Evolutionary conservation across 2,797 vertebrate genomes (phyloP).

Genomic region (Hippopotamyrus pictus): DNA sequence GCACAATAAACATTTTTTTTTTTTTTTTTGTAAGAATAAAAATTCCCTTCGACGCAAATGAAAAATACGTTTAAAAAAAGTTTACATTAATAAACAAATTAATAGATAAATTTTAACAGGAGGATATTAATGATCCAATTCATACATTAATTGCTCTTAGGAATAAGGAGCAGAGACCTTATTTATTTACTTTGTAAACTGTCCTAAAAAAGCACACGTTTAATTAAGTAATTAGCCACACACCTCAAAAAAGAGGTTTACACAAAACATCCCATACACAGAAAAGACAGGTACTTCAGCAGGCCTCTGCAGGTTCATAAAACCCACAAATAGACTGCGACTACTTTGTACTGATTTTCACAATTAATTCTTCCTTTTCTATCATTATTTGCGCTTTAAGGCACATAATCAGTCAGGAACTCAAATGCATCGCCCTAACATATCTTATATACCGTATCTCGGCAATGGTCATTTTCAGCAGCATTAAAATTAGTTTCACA

Average conservation of each 20-base stretch:
- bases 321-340: not conserved
- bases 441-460: not conserved
- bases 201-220: not conserved
- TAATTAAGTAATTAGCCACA: conserved; percentile 6
- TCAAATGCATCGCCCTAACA: not conserved
- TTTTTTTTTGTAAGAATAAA: not conserved
- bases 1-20: not conserved
- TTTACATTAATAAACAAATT: not conserved
- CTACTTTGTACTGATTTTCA: not conserved
- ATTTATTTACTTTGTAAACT: not conserved
- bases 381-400: not conserved
- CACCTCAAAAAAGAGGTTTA: not conserved
- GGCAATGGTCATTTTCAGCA: not conserved
- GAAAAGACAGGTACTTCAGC: not conserved
- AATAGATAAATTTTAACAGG: not conserved
- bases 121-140: conserved; percentile 10
- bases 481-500: not conserved
- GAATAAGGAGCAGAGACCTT: not conserved
- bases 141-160: not conserved
- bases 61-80: not conserved
- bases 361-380: not conserved
- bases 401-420: not conserved
- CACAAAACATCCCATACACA: not conserved
- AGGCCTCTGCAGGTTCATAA: not conserved
- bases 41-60: not conserved